Conservation (phyloP, 2,888 invertebrate species). For the Archaeoteleia sp. region DNA sequence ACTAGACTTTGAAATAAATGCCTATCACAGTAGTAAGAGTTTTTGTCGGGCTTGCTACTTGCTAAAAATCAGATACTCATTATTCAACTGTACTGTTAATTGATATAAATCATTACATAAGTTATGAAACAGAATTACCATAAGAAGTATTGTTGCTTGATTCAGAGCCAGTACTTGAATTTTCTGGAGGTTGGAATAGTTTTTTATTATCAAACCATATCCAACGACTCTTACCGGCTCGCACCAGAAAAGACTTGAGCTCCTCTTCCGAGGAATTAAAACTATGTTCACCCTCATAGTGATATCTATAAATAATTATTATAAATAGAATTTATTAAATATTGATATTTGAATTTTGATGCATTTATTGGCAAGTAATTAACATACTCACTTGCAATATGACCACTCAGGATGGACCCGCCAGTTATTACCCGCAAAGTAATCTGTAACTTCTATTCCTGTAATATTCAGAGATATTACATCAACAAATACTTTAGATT, state of each 20-base stretch:
- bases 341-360: neutral
- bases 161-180: constrained; percentile 72
- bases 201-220: constrained; percentile 82
- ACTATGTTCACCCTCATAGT: constrained; percentile 83
- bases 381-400: constrained; percentile 71
- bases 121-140: constrained; percentile 5
- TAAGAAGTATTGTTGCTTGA: constrained; percentile 57
- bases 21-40: constrained; percentile 83
- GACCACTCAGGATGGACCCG: constrained; percentile 92
- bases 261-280: constrained; percentile 86
- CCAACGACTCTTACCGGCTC: constrained; percentile 86
- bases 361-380: constrained; percentile 1
- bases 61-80: constrained; percentile 26
- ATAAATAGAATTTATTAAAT: constrained; percentile 1
- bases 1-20: constrained; percentile 89
- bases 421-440: constrained; percentile 86
- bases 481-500: neutral
- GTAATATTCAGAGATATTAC: constrained; percentile 50
- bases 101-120: too few relatives aligned
- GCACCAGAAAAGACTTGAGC: constrained; percentile 85
- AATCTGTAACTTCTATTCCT: constrained; percentile 80
- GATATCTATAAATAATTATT: constrained; percentile 79
- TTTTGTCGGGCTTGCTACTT: constrained; percentile 61
- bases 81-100: too few relatives aligned
- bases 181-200: constrained; percentile 83